A percentile compares a stretch with the other conserved stretches of the same genome.
Evolutionary conservation across 92 coral and sea anemone species (phyloP).

Genomic region (Scolanthus callimorphus): DNA sequence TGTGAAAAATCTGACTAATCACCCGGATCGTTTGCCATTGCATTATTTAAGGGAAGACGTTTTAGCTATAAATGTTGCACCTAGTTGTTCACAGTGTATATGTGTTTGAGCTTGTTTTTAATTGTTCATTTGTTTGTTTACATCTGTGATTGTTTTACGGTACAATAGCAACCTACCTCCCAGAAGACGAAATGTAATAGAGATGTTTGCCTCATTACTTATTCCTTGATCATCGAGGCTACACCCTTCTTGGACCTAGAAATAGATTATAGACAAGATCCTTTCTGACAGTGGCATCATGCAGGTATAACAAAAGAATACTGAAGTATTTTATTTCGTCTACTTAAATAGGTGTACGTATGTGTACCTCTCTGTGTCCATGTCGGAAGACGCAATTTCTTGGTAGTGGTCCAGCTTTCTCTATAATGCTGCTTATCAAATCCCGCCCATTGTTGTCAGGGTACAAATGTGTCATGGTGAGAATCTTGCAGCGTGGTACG

Average conservation of each 20-base stretch:
- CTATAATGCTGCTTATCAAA: background rate
- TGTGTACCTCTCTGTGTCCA: background rate
- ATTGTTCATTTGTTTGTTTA: no score
- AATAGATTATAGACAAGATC: no score
- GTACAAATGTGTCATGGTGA: background rate
- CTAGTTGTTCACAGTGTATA: no score
- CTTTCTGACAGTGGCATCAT: no score
- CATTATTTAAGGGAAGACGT: no score
- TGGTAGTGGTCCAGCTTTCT: background rate
- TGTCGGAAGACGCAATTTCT: background rate
- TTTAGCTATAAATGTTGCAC: no score
- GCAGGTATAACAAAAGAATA: no score
- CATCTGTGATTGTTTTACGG: background rate
- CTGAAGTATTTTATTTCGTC: no score
- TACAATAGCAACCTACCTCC: background rate
- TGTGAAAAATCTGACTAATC: no score
- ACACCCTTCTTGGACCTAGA: background rate
- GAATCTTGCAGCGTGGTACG: background rate
- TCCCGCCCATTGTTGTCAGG: background rate
- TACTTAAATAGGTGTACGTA: no score
- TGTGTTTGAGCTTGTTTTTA: no score
- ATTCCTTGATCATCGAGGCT: background rate
- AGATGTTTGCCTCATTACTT: background rate
- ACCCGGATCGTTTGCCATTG: no score
- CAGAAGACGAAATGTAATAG: background rate